A percentile compares a stretch with the other conserved stretches of the same genome.
These are phyloP conservation scores for Goniozus legneri DNA, from an alignment of 1,140 invertebrate species.

Conservation along the genomic window DNA sequence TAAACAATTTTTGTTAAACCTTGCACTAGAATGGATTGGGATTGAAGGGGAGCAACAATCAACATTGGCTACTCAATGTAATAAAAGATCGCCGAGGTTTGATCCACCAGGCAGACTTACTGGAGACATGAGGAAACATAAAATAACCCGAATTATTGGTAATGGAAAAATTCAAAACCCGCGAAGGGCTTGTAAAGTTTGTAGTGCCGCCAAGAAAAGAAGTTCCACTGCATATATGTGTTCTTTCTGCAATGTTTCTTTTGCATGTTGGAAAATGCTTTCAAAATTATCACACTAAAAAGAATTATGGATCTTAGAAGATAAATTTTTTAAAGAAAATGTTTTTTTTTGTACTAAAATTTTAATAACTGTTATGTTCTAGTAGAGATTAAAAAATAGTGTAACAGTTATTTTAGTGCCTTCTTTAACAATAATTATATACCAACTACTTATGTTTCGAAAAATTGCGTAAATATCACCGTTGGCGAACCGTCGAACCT, in stretches of 20 bases:
- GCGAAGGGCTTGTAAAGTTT: conserved; percentile 5
- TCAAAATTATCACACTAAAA: conserved; percentile 11
- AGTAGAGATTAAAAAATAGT: conserved; percentile 7
- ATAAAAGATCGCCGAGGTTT: conserved; percentile 2
- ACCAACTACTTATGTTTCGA: conserved; percentile 11
- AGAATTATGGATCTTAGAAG: conserved; percentile 2
- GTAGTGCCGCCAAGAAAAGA: conserved; percentile 5
- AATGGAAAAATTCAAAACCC: conserved; percentile 5
- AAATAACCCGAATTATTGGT: neutral
- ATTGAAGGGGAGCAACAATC: conserved; percentile 6
- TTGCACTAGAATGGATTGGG: conserved; percentile 2
- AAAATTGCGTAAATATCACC: too few relatives aligned
- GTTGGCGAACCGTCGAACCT: too few relatives aligned
- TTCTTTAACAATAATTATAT: conserved; percentile 16
- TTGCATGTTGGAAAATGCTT: conserved; percentile 12
- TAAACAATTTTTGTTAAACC: conserved; percentile 8
- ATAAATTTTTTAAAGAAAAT: conserved; percentile 10
- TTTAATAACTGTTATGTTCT: neutral
- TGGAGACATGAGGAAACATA: conserved; percentile 7
- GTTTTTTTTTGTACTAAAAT: conserved; percentile 8
- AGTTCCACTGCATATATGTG: conserved; percentile 9
- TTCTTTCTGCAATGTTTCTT: conserved; percentile 8
- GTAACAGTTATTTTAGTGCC: conserved; percentile 11
- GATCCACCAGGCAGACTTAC: conserved; percentile 2
- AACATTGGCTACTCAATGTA: conserved; percentile 2